Evolutionary conservation across 2,113 vertebrate genomes (phyloP), one percentile per base, ranked within the genome.

Genomic region (Hirundichthys speculiger): DNA sequence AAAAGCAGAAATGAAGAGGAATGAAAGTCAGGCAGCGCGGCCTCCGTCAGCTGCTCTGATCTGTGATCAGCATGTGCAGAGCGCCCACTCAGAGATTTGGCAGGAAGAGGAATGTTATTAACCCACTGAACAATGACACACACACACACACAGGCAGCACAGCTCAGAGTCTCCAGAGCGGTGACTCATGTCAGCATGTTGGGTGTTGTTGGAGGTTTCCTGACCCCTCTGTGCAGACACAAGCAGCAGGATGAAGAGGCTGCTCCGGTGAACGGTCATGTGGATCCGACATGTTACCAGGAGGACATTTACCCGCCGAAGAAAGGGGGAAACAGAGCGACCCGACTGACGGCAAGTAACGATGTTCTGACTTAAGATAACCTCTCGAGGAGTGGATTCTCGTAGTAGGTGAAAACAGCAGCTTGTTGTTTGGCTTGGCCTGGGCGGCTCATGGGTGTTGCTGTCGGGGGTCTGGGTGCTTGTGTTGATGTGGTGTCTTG

Each of bases 191-290:
- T 18, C 60, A 27, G 63, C 76, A 56, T 64, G 62, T n/a, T 47
- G 76, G 82, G 82, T 70, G 75, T 79, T 65, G 61, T 20, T 64
- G 71, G 73, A 73, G 76, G 77, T 63, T 86, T 86, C 77, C 83
- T 73, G 78, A 65, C 67, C 64, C 25, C 49, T 67, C 10, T 13
- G 11, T 38, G 49, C 20, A 22, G 69, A 69, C 68, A 55, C 54
- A 64, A 57, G 55, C 51, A 14, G 49, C 57, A 66, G 13, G 52
- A 56, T 49, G 53, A 39, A 53, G 53, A 16, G 5, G 30, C 30
- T n/a, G 67, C 25, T 11, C 48, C 0, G 19, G 20, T 1, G 52
- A 64, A 49, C 59, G 47, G 75, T 52, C 75, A 85, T 87, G 83
- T 68, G 58, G 2, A 4, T 58, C 63, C 75, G 54, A 82, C 43